Evolutionary conservation across 2,113 vertebrate species (phyloP).

Genomic region (Psammodynastes pulverulentus): DNA sequence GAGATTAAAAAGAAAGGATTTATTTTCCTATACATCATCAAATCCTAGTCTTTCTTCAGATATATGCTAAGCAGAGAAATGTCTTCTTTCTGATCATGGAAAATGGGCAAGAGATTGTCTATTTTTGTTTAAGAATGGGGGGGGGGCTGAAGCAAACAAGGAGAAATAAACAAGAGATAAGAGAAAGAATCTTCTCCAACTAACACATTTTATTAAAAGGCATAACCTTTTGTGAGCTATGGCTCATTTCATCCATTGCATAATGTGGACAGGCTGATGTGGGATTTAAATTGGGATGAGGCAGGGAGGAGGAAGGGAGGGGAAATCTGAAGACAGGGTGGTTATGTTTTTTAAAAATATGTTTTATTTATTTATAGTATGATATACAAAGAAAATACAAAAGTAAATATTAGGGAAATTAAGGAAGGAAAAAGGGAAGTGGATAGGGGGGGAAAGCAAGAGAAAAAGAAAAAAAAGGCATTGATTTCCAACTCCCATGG

Average conservation of each 20-base stretch:
- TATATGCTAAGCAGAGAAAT: background rate
- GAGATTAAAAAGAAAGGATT: background rate
- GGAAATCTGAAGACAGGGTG: too few relatives aligned
- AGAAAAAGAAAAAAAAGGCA: too few relatives aligned
- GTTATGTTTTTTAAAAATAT: too few relatives aligned
- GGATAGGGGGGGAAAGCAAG: too few relatives aligned
- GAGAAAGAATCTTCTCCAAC: background rate
- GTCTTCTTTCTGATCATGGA: background rate
- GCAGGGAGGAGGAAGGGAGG: background rate
- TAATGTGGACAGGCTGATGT: background rate
- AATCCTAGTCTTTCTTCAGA: background rate
- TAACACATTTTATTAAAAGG: background rate
- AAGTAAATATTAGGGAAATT: too few relatives aligned
- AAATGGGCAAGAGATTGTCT: background rate
- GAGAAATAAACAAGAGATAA: background rate
- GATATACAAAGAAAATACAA: too few relatives aligned
- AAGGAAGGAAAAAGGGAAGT: too few relatives aligned
- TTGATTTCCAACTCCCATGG: too few relatives aligned
- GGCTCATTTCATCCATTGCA: background rate
- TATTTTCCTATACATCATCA: background rate
- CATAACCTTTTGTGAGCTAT: background rate
- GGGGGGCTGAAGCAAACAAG: background rate
- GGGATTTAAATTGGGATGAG: background rate
- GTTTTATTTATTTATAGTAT: too few relatives aligned
- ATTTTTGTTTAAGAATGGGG: background rate